Evolutionary conservation across 2,797 vertebrate species (phyloP), one percentile per base, ranked within the genome.

Genomic region (Micromesistius poutassou): DNA sequence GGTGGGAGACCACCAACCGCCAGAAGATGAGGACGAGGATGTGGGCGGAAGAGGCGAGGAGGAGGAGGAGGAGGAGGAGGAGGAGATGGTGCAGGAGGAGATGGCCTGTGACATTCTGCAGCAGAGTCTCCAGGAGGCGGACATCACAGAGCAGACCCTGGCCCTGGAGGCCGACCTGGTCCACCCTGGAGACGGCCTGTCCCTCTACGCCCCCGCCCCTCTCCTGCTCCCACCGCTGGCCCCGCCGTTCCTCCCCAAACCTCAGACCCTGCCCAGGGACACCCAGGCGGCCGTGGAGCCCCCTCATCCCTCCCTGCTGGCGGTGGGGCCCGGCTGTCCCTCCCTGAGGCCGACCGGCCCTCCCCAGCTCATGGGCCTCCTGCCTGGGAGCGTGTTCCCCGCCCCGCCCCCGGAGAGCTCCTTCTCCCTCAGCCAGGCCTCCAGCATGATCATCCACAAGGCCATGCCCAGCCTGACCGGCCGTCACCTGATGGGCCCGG

Each of bases 91-190:
- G 84, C 87, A 84, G 76, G 83, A 83, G 19, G 93, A 91, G 85
- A 90, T 90, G 86, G 89, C 93, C 0, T 95, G 93, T 74, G 94
- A 95, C 73, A 95, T 95, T 82, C 93, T 95, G 74, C 95, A 93
- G 85, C 94, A 95, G 89, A 95, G 94, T 81, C 89, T 95, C 74
- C 94, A 95, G 89, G 94, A 95, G 88, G 94, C 94, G 0, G 93
- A 95, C 74, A 95, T 95, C 90, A 95, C 94, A 0, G 94, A 95
- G 89, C 94, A 95, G 88, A 95, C 94, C 66, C 91, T 95, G 88
- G 93, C 94, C 70, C 92, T 94, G 82, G 94, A 94, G 81, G 94
- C 94, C 1, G 93, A 91, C 25, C 87, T 94, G 79, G 82, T 87
- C 50, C 91, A 89, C 14, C 76, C 89, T 0, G 91, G 89, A 71